Evolutionary conservation across 1,140 invertebrate species (phyloP), one percentile per base, ranked within the genome.

Genomic region (Leptinotarsa lineolata): DNA sequence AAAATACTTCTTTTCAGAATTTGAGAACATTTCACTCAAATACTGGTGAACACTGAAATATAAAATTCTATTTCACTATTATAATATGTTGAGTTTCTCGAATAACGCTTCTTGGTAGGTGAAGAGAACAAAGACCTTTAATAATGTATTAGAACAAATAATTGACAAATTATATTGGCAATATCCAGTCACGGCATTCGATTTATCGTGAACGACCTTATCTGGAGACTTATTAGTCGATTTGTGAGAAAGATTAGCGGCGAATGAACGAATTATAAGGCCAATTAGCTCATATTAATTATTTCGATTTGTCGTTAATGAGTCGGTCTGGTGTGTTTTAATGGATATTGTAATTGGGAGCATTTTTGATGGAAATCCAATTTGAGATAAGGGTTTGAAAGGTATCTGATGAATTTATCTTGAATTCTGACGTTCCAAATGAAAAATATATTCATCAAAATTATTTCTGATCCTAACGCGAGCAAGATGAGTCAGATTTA

Each of bases 111-210:
- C 48, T 16, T 54, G 48, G 15, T 16, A n/a, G 48, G 16, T 54
- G 48, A 5, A 54, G 48, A 54, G 68, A 72, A 72, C 60, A 72
- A 72, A 72, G 70, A 64, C 67, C 60, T 63, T 72, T 20, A 15
- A 66, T 72, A 72, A 72, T 72, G 68, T 72, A 72, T 72, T 72
- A 72, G 70, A 72, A 72, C 70, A 72, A 72, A 72, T 72, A 65
- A 72, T 72, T 72, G 70, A 72, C 70, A 72, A 72, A 72, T 72
- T 72, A 48, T 65, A 65, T 72, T 59, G 60, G 59, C 70, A n/a
- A 45, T 72, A 72, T 45, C 70, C 20, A 65, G 70, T 72, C 70
- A 72, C 70, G 70, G 21, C 1, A 16, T 54, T 54, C 48, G 6
- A 54, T 54, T 54, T 54, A 54, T 54, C 48, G 48, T 0, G 15